Base-by-base conservation (phyloP, 2,888 invertebrate genomes). In the Liodrosophila aerea region DNA sequence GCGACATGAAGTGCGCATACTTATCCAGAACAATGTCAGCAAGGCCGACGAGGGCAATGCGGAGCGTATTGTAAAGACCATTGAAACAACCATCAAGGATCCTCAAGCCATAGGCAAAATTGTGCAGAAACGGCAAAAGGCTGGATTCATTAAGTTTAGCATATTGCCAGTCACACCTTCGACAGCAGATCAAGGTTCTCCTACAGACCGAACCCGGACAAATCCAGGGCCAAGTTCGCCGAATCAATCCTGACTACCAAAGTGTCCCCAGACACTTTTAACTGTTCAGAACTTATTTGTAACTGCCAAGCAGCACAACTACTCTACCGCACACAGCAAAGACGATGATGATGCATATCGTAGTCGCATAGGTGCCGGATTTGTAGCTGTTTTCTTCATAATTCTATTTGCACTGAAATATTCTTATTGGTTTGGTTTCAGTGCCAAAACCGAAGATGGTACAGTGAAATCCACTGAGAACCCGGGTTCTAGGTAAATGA, bases 121-220 rank as follows among this genome's bases (percentile, higher is more conserved):
- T 56, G 91, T 93, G 0, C 94, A 94, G 73, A 94, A 93, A 85
- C 91, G 93, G 40, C 87, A 84, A 5, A 94, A 94, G 88, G 93
- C 92, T 16, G 91, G 90, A 41, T 91, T 91, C 64, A 88, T 94
- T 12, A 92, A 92, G 82, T 94, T 94, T 85, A 93, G 92, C 86
- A 91, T 94, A 67, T 56, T 92, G 7, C 94, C 94, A 1, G 46
- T 82, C 0, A 27, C 37, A 5, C 39, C 45, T 1, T 12, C 43
- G 5, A 13, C 61, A 4, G 7, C 45, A 5, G 16, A 22, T 0
- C n/a, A n/a, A n/a, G n/a, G n/a, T n/a, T n/a, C n/a, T n/a, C n/a
- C n/a, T n/a, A n/a, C n/a, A n/a, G n/a, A n/a, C n/a, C n/a, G n/a
- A n/a, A n/a, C n/a, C n/a, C n/a, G n/a, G 13, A 18, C 46, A 1